phyloP scores from a whole-genome alignment of 2,888 invertebrate species.

The Hipparchia sbordonii region DNA sequence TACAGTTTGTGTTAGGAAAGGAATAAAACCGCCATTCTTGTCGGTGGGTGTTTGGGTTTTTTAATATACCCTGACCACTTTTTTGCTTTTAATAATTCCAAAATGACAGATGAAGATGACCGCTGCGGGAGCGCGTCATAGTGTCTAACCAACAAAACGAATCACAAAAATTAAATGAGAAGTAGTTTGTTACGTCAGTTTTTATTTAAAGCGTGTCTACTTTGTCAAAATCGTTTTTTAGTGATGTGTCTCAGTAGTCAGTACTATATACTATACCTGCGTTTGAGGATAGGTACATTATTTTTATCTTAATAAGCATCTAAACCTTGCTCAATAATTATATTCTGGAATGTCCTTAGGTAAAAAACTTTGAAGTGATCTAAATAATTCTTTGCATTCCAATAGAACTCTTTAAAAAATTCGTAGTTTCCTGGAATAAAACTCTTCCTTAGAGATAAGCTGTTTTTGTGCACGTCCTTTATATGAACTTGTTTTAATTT shows the following conservation, averaged over 20 bases:
- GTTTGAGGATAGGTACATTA: not conserved
- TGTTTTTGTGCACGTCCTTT: no score
- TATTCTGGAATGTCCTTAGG: slow-evolving; percentile 4
- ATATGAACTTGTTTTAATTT: no score
- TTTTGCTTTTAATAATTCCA: slow-evolving; percentile 65
- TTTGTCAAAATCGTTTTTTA: slow-evolving; percentile 39
- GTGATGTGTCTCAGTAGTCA: not conserved
- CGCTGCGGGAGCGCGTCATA: slow-evolving; percentile 61
- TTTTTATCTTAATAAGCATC: not conserved
- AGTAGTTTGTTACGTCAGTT: slow-evolving; percentile 38
- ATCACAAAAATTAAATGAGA: slow-evolving; percentile 50
- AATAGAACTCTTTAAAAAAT: not conserved
- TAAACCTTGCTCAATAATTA: not conserved
- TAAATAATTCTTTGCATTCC: not conserved
- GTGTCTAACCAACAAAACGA: slow-evolving; percentile 46
- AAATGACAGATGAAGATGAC: slow-evolving; percentile 78
- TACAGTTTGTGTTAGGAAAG: slow-evolving; percentile 74
- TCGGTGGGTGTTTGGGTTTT: slow-evolving; percentile 71
- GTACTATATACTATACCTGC: not conserved
- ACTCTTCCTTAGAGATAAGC: no score
- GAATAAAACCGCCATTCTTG: slow-evolving; percentile 70
- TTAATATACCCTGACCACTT: slow-evolving; percentile 49
- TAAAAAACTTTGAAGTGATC: not conserved
- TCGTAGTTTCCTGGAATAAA: no score
- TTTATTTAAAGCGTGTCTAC: slow-evolving; percentile 34